Evolutionary conservation across 2,888 invertebrate genomes (phyloP).

Genomic region (Allygus modestus): DNA sequence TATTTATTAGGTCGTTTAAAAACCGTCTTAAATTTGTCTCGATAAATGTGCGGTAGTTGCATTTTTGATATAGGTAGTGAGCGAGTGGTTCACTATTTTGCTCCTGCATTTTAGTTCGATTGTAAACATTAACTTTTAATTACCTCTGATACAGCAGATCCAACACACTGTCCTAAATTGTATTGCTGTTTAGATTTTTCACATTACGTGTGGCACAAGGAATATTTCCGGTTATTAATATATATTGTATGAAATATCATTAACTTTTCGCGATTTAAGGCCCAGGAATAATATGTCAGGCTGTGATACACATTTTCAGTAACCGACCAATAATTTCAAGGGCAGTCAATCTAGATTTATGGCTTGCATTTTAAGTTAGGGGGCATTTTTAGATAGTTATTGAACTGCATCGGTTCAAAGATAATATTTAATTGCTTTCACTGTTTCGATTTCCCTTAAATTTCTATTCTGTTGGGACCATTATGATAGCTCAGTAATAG

Average conservation of each 20-base stretch:
- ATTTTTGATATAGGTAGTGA: not conserved
- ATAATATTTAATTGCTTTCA: slow-evolving; percentile 39
- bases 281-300: slow-evolving; percentile 65
- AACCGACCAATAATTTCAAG: slow-evolving; percentile 60
- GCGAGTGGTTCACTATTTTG: not conserved
- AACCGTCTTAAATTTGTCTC: not conserved
- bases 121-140: not conserved
- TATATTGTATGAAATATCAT: not conserved
- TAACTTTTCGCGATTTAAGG: slow-evolving; percentile 38
- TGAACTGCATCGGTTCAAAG: not conserved
- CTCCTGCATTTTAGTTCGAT: not conserved
- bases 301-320: slow-evolving; percentile 64
- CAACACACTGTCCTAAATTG: not conserved
- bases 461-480: slow-evolving; percentile 41
- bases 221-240: not conserved
- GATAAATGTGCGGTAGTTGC: not conserved
- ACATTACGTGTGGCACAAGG: not conserved
- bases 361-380: slow-evolving; percentile 38
- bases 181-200: not conserved
- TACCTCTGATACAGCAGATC: not conserved
- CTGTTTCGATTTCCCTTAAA: not conserved
- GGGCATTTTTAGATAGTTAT: slow-evolving; percentile 53
- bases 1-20: slow-evolving; percentile 2
- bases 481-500: not conserved
- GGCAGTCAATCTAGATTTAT: slow-evolving; percentile 47